Conservation (phyloP, 1,140 invertebrate genomes). For the Anoplolepis gracilipes region DNA sequence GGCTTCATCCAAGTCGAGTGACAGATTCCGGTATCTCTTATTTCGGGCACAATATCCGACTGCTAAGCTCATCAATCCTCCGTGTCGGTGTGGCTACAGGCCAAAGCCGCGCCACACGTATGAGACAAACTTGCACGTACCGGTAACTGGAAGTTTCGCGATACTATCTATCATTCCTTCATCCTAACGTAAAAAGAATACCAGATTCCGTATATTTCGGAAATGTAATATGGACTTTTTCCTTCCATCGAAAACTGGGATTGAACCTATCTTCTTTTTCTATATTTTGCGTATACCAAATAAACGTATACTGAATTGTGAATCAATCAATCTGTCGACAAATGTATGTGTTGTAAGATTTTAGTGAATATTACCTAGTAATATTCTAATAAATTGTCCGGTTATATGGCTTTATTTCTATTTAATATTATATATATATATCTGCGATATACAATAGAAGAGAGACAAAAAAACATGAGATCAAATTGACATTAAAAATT, state of each 20-base stretch:
- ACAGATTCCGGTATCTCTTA: conserved; percentile 56
- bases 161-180: conserved; percentile 73
- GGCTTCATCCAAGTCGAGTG: conserved; percentile 23
- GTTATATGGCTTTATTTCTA: background rate
- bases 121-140: conserved; percentile 65
- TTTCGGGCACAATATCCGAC: conserved; percentile 60
- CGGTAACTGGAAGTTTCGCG: conserved; percentile 43
- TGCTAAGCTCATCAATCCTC: conserved; percentile 66
- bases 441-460: background rate
- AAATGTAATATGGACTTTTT: conserved; percentile 64
- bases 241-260: conserved; percentile 23
- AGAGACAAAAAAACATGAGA: too few relatives aligned
- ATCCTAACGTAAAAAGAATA: conserved; percentile 62
- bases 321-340: conserved; percentile 45
- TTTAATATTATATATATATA: background rate
- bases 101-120: conserved; percentile 55
- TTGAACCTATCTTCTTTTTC: conserved; percentile 48
- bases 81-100: conserved; percentile 45
- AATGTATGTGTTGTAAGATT: background rate
- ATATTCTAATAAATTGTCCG: background rate
- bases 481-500: background rate
- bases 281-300: conserved; percentile 10
- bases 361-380: background rate
- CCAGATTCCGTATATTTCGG: conserved; percentile 51
- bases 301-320: background rate